Base-by-base conservation (phyloP, 1,140 invertebrate species). In the Drosophila kanapiae region DNA sequence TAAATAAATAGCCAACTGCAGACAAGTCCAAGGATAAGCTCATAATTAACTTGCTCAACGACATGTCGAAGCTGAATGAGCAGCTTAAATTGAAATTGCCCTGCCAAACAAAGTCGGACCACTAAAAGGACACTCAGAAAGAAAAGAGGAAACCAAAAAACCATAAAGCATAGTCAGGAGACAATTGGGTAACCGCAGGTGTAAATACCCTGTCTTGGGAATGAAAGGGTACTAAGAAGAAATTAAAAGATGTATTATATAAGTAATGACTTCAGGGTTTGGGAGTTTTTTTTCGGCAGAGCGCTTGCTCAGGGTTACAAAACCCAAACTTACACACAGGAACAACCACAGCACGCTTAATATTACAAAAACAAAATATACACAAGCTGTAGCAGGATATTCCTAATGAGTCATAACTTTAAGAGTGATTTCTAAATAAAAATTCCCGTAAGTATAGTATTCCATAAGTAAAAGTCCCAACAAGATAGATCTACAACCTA, bases 81-180 rank as follows among this genome's bases (percentile, higher is more conserved):
- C 45, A 78, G 59, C 74, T 75, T 70, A 88, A 87, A 87, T 88
- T 87, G 85, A 90, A 90, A 88, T 90, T 53, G 69, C 56, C 56
- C 18, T 59, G 45, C 51, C 33, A 16, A 9, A 47, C 60, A 54
- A 64, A 57, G 42, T 69, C 37, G 18, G 9, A 29, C 10, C 18
- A 42, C 13, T 62, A 40, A 31, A 65, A 60, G 54, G 54, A 62
- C 59, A 62, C 11, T 33, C n/a, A 1, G 40, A 47, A 51, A 14
- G 16, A 60, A 23, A 33, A 51, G 23, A 10, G 5, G 31, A 51
- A 16, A 49, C 14, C 6, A 40, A 49, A n/a, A 11, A 45, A 18
- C 10, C 11, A 59, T 45, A 59, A 29, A 59, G 23, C 27, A 56
- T 38, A 38, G 53, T 54, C 2, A 5, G 8, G 1, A 37, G 11